Evolutionary conservation across 2,888 invertebrate genomes (phyloP).

Genomic region (Abrostola tripartita): DNA sequence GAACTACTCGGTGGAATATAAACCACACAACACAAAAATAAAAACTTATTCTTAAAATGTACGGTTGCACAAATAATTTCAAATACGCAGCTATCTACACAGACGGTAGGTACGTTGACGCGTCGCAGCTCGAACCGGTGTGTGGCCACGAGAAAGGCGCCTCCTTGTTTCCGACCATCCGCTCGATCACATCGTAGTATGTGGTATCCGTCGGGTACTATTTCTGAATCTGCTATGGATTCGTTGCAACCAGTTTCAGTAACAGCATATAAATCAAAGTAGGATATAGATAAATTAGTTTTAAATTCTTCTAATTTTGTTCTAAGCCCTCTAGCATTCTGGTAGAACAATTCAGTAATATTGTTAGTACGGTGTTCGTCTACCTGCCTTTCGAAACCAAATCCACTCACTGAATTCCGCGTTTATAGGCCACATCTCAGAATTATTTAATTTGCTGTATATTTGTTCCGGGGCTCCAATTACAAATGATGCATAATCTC

Average conservation of each 20-base stretch:
- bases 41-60: conserved; percentile 15
- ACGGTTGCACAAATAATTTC: conserved; percentile 44
- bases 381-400: conserved; percentile 11
- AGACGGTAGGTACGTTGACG: conserved; percentile 13
- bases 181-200: too few species aligned
- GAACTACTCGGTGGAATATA: conserved; percentile 45
- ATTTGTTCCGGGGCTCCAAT: conserved; percentile 2
- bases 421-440: conserved; percentile 7
- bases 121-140: conserved; percentile 27
- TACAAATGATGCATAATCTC: conserved; percentile 10
- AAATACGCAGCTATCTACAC: conserved; percentile 32
- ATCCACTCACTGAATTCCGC: conserved; percentile 13
- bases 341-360: neutral
- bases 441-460: conserved; percentile 5
- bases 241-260: neutral
- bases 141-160: conserved; percentile 6
- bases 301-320: neutral
- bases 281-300: neutral
- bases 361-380: neutral
- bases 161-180: too few species aligned
- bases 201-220: too few species aligned
- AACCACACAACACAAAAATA: conserved; percentile 42
- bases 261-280: neutral
- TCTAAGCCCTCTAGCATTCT: neutral
- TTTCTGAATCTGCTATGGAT: conserved; percentile 1